phyloP scores from a whole-genome alignment of 2,888 invertebrate genomes.

The Hoplodrina blanda region DNA sequence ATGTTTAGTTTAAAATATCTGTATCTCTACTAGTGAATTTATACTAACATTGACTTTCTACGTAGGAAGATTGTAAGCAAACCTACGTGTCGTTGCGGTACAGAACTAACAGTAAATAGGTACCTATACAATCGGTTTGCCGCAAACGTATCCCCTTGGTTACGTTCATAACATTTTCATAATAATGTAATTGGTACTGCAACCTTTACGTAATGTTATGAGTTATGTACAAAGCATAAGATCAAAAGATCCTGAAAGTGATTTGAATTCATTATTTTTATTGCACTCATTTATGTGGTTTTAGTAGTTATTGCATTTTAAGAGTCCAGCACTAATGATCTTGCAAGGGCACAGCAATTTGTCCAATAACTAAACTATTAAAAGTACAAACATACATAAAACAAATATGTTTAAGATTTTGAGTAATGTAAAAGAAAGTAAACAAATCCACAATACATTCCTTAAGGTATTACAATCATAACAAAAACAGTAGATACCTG shows the following conservation, averaged over 20 bases:
- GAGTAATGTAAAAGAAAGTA: too few relatives aligned
- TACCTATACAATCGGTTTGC: background rate
- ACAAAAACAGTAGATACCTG: too few relatives aligned
- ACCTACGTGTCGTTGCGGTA: background rate
- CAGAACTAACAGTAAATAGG: constrained; percentile 2
- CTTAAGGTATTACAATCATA: too few relatives aligned
- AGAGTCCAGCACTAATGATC: too few relatives aligned
- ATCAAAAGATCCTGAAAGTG: background rate
- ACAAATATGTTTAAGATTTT: too few relatives aligned
- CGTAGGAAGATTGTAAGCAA: constrained; percentile 6
- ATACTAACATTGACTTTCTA: constrained; percentile 3
- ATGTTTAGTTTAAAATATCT: background rate
- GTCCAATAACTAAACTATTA: too few relatives aligned
- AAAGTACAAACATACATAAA: too few relatives aligned
- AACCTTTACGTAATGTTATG: constrained; percentile 10
- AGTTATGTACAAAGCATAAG: background rate
- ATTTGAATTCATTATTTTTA: background rate
- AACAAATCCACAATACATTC: too few relatives aligned
- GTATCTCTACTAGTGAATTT: background rate
- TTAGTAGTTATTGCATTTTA: too few relatives aligned
- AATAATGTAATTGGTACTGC: constrained; percentile 9
- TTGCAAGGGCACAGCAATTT: too few relatives aligned
- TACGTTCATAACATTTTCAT: constrained; percentile 21
- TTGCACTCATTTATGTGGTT: background rate
- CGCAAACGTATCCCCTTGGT: constrained; percentile 1